phyloP scores from a whole-genome alignment of 2,888 invertebrate genomes.

The Napeogenes inachia region DNA sequence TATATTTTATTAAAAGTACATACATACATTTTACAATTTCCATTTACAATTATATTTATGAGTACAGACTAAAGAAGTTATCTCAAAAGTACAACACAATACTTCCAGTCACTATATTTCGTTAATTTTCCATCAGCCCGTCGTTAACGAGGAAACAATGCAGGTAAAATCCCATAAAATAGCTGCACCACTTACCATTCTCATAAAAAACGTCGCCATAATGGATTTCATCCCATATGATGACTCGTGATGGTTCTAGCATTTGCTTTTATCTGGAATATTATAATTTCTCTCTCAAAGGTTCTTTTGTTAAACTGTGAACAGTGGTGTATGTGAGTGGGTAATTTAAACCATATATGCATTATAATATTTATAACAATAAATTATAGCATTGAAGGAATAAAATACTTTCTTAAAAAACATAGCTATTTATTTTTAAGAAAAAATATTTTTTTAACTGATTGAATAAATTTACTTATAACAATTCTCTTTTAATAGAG shows the following conservation, averaged over 20 bases:
- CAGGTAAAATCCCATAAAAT: slow-evolving; percentile 39
- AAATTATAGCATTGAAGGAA: neutral
- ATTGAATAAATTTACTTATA: too few species aligned
- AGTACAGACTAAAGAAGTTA: neutral
- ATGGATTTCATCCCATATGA: slow-evolving; percentile 18
- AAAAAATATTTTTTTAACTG: too few species aligned
- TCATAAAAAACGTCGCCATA: slow-evolving; percentile 25
- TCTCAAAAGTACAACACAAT: neutral
- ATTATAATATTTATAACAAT: neutral
- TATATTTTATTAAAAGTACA: too few species aligned
- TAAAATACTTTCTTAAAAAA: neutral
- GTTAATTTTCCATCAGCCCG: slow-evolving; percentile 20
- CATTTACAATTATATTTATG: too few species aligned
- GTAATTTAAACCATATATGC: slow-evolving; percentile 1
- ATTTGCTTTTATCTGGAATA: slow-evolving; percentile 6
- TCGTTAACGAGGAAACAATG: slow-evolving; percentile 36
- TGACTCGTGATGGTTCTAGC: slow-evolving; percentile 5
- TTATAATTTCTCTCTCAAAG: slow-evolving; percentile 5
- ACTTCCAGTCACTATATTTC: slow-evolving; percentile 19
- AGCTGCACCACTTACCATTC: slow-evolving; percentile 31
- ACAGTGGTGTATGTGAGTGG: neutral
- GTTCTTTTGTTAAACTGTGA: slow-evolving; percentile 4
- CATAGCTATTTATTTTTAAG: neutral
- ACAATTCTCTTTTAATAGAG: too few species aligned
- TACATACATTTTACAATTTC: neutral